phyloP scores from a whole-genome alignment of 92 coral and sea anemone species.

The Phenganax stokvisi region DNA sequence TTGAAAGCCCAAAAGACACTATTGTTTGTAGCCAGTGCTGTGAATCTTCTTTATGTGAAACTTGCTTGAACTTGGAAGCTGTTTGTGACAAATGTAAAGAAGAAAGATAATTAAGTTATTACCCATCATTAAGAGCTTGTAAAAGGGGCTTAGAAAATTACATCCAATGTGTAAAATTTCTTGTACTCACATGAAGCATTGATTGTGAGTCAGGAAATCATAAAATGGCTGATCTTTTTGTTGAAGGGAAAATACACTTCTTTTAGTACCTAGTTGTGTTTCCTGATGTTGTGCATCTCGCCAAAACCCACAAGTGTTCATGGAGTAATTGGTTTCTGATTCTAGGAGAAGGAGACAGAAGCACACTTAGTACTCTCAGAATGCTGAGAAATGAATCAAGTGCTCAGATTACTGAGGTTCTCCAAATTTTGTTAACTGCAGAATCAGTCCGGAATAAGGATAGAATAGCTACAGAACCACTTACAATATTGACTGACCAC shows the following conservation, averaged over 20 bases:
- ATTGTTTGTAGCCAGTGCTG: slow-evolving; percentile 33
- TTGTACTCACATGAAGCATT: slow-evolving; percentile 38
- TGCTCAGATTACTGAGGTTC: slow-evolving; percentile 28
- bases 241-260: slow-evolving; percentile 19
- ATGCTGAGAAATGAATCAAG: slow-evolving; percentile 44
- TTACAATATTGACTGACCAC: slow-evolving; percentile 27
- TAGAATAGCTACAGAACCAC: slow-evolving; percentile 48
- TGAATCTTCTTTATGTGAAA: slow-evolving; percentile 40
- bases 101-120: slow-evolving; percentile 45
- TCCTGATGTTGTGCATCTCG: slow-evolving; percentile 53
- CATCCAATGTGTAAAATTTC: slow-evolving; percentile 31
- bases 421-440: slow-evolving; percentile 39
- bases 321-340: slow-evolving; percentile 50
- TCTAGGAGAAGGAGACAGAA: slow-evolving; percentile 42
- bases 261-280: slow-evolving; percentile 47
- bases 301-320: slow-evolving; percentile 51
- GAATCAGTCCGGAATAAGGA: slow-evolving; percentile 7
- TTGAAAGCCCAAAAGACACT: slow-evolving; percentile 22
- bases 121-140: slow-evolving; percentile 51
- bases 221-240: slow-evolving; percentile 51
- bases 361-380: slow-evolving; percentile 47
- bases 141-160: slow-evolving; percentile 46
- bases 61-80: slow-evolving; percentile 42
- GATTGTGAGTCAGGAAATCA: slow-evolving; percentile 47
- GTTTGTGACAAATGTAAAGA: slow-evolving; percentile 50